Percentiles rank a stretch among this genome's conserved stretches.
Conservation (phyloP, 2,888 invertebrate species). For the Drosophila affinis region DNA sequence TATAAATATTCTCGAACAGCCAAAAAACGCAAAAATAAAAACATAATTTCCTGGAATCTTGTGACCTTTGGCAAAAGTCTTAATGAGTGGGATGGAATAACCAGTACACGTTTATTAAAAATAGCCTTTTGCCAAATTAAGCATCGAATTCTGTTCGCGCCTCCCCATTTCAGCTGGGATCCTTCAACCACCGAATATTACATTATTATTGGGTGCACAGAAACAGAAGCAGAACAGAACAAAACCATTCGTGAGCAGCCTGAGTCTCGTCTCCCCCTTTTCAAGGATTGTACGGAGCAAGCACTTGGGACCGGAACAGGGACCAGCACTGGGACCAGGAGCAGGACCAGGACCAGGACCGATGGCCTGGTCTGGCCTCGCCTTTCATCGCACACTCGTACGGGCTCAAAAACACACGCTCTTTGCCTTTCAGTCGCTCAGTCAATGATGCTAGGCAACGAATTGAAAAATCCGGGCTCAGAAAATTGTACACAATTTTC, state of each 20-base stretch:
- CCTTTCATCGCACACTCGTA: slow-evolving; percentile 28
- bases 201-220: not conserved
- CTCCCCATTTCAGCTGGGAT: not conserved
- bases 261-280: not conserved
- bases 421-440: slow-evolving; percentile 57
- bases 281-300: not conserved
- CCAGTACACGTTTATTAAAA: not conserved
- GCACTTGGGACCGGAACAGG: not conserved
- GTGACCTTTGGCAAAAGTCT: not conserved
- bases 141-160: not conserved
- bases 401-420: slow-evolving; percentile 31
- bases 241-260: too few species aligned
- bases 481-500: slow-evolving; percentile 81
- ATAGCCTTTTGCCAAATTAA: not conserved
- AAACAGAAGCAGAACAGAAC: not conserved
- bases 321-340: not conserved
- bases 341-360: not conserved
- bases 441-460: slow-evolving; percentile 78
- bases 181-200: not conserved
- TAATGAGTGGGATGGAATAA: not conserved
- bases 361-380: slow-evolving; percentile 7
- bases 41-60: too few species aligned
- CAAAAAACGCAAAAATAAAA: too few species aligned
- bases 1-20: not conserved
- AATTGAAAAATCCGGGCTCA: slow-evolving; percentile 75